phyloP scores from a whole-genome alignment of 1,140 invertebrate species.

The Physella acuta region DNA sequence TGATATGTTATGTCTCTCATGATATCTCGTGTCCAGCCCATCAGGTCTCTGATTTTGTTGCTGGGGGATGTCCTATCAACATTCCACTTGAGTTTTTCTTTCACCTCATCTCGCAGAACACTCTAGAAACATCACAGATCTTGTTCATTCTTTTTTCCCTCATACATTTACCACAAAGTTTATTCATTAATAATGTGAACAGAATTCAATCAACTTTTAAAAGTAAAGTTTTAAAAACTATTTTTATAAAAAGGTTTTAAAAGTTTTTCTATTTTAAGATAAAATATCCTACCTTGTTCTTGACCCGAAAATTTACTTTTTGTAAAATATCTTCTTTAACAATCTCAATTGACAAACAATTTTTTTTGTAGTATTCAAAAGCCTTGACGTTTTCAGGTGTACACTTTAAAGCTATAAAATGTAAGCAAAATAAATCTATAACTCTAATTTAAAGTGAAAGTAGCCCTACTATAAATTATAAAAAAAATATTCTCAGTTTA shows the following conservation, averaged over 20 bases:
- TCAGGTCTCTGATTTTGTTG: slow-evolving; percentile 58
- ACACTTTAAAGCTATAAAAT: slow-evolving; percentile 37
- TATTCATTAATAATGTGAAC: too few species aligned
- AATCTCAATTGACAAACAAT: slow-evolving; percentile 58
- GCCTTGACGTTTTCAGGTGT: slow-evolving; percentile 51
- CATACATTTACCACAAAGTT: too few species aligned
- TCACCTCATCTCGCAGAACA: slow-evolving; percentile 57
- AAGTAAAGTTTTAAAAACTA: too few species aligned
- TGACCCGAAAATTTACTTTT: slow-evolving; percentile 59
- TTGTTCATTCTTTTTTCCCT: too few species aligned
- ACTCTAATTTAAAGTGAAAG: not conserved
- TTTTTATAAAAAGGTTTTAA: too few species aligned
- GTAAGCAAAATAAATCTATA: not conserved
- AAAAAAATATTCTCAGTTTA: too few species aligned
- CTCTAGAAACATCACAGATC: too few species aligned
- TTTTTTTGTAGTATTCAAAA: slow-evolving; percentile 59
- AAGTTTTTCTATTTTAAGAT: too few species aligned
- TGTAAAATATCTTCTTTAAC: slow-evolving; percentile 59
- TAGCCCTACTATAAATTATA: not conserved
- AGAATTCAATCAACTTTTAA: too few species aligned
- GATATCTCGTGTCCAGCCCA: slow-evolving; percentile 59
- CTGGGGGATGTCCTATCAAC: slow-evolving; percentile 59
- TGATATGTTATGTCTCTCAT: slow-evolving; percentile 59
- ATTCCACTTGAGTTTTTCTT: slow-evolving; percentile 59
- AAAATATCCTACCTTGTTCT: slow-evolving; percentile 53